Conservation (phyloP, 2,888 invertebrate species). For the Oxystoma pomonae region DNA sequence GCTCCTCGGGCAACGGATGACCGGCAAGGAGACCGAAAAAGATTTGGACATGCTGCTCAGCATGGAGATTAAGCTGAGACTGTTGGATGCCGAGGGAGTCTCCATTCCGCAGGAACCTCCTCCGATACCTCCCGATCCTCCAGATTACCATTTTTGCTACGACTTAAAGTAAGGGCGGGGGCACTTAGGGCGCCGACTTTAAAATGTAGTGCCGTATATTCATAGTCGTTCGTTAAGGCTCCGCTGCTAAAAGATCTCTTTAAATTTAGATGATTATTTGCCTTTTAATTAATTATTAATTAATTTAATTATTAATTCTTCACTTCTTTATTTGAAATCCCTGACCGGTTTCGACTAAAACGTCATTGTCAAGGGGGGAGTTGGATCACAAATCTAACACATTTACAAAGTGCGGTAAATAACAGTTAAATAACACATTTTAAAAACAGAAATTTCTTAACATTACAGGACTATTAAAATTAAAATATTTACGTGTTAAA, state of each 20-base stretch:
- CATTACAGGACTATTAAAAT: too few species aligned
- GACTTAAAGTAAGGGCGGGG: slow-evolving; percentile 56
- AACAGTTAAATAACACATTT: too few species aligned
- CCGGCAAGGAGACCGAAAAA: slow-evolving; percentile 79
- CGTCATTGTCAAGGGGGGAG: too few species aligned
- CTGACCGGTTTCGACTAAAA: too few species aligned
- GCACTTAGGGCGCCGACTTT: not conserved
- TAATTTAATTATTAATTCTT: too few species aligned
- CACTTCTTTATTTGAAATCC: too few species aligned
- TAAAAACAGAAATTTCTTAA: too few species aligned
- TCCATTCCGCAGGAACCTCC: slow-evolving; percentile 92
- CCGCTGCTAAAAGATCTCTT: not conserved
- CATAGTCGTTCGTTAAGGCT: not conserved
- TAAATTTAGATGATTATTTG: not conserved
- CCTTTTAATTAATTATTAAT: too few species aligned
- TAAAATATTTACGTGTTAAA: too few species aligned
- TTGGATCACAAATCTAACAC: too few species aligned
- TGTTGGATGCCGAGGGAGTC: slow-evolving; percentile 92
- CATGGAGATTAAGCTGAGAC: slow-evolving; percentile 92
- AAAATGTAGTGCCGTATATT: not conserved
- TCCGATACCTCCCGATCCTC: slow-evolving; percentile 85
- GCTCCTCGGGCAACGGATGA: slow-evolving; percentile 82
- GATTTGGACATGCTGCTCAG: slow-evolving; percentile 89
- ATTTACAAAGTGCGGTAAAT: too few species aligned
- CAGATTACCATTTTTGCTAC: slow-evolving; percentile 86